These are phyloP conservation scores for Graptemys geographica DNA, from an alignment of 2,797 vertebrate species.

Conservation along the genomic window DNA sequence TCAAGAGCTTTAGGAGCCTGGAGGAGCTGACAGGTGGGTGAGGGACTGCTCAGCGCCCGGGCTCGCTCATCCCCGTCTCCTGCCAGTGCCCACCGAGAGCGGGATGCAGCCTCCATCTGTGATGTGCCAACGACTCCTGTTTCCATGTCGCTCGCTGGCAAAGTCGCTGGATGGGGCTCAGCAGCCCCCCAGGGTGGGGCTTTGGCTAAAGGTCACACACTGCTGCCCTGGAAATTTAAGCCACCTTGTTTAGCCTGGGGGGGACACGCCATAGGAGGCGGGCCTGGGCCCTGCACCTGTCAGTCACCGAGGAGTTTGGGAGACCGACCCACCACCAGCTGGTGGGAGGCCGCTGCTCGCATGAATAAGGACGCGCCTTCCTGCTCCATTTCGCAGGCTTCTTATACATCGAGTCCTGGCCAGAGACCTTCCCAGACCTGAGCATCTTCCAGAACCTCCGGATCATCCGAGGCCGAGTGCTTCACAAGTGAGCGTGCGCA, in stretches of 20 bases:
- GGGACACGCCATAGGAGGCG: accelerated
- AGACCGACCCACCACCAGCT: neutral
- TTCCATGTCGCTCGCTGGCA: neutral
- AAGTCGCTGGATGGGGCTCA: neutral
- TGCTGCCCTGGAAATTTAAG: neutral
- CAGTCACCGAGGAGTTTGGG: neutral
- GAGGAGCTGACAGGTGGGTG: constrained; percentile 94
- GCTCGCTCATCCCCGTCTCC: neutral
- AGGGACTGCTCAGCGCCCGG: neutral
- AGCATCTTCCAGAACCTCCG: constrained; percentile 93
- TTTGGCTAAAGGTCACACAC: neutral
- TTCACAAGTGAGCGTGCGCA: constrained; percentile 88
- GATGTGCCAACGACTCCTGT: neutral
- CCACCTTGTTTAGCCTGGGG: neutral
- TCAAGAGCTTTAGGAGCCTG: constrained; percentile 87
- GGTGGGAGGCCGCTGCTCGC: neutral
- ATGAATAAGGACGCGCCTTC: neutral
- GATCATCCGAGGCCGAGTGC: constrained; percentile 91
- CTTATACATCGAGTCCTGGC: constrained; percentile 94
- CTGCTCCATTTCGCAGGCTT: constrained; percentile 84
- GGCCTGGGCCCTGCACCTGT: neutral
- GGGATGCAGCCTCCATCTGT: neutral
- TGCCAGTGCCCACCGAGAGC: neutral
- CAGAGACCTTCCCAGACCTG: constrained; percentile 83
- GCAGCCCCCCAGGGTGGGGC: neutral